A percentile compares a stretch with the other conserved stretches of the same genome.
phyloP scores from a whole-genome alignment of 2,797 vertebrate genomes.

The Leptatherina wallacei region DNA sequence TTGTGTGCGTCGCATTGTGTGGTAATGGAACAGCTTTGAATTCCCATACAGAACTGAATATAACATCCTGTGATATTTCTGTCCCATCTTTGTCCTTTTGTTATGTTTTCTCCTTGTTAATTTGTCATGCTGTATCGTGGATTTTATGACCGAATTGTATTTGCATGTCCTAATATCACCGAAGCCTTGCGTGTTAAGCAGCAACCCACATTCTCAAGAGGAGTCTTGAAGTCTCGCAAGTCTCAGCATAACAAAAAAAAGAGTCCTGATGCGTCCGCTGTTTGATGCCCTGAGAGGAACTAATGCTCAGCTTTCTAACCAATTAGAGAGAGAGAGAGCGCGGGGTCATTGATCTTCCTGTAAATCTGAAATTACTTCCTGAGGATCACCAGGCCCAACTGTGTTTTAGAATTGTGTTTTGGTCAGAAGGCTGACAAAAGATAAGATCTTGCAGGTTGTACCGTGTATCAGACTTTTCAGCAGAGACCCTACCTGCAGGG shows the following conservation, averaged over 20 bases:
- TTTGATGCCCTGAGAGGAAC: constrained; percentile 52
- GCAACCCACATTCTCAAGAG: constrained; percentile 1
- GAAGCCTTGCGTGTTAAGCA: background rate
- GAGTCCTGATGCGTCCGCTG: constrained; percentile 27
- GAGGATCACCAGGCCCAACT: constrained; percentile 45
- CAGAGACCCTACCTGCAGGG: constrained; percentile 7
- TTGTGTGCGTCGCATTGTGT: background rate
- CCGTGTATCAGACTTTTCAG: constrained; percentile 21
- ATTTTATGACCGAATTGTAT: constrained; percentile 3
- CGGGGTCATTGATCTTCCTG: constrained; percentile 66
- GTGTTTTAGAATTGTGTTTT: constrained; percentile 63
- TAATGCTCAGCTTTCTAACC: constrained; percentile 64
- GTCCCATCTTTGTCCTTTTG: background rate
- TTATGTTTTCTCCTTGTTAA: background rate
- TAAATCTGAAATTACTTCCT: constrained; percentile 73
- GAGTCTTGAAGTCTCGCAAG: constrained; percentile 26
- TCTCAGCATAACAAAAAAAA: constrained; percentile 24
- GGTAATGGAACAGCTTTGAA: background rate
- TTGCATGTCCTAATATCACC: background rate
- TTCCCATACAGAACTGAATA: too few relatives aligned
- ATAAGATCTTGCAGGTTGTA: constrained; percentile 48
- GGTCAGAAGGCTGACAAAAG: constrained; percentile 27
- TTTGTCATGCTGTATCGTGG: background rate
- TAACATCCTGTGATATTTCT: background rate
- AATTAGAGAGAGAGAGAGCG: constrained; percentile 57